Conservation (phyloP, 1,140 invertebrate species). For the Drosophila ananassae region DNA sequence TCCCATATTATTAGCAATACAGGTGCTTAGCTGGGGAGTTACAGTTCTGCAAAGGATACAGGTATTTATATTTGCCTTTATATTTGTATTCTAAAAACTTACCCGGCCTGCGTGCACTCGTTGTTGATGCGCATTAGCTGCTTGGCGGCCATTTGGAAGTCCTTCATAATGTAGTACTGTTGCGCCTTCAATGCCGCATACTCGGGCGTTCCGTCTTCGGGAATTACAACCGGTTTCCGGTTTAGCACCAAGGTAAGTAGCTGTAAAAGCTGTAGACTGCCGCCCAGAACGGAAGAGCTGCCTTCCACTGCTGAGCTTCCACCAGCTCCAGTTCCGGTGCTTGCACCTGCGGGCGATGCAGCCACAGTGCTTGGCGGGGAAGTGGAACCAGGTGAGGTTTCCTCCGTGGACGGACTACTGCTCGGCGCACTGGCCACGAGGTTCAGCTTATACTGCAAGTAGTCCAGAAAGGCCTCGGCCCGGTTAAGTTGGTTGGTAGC, state of each 20-base stretch:
- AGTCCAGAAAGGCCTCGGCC: slow-evolving; percentile 73
- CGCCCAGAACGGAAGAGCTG: slow-evolving; percentile 44
- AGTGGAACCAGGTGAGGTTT: slow-evolving; percentile 9
- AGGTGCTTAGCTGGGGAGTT: slow-evolving; percentile 88
- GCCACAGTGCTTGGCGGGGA: slow-evolving; percentile 54
- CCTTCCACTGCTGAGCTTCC: slow-evolving; percentile 56
- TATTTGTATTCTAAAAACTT: neutral
- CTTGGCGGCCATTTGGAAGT: slow-evolving; percentile 85
- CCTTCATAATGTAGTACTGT: slow-evolving; percentile 86
- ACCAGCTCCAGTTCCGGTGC: slow-evolving; percentile 1
- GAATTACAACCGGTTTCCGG: slow-evolving; percentile 84
- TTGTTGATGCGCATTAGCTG: slow-evolving; percentile 84
- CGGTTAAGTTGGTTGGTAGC: slow-evolving; percentile 78
- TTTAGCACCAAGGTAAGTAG: slow-evolving; percentile 85
- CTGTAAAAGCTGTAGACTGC: slow-evolving; percentile 84
- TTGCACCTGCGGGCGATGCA: slow-evolving; percentile 22
- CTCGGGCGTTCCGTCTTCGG: slow-evolving; percentile 82
- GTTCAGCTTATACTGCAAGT: slow-evolving; percentile 68
- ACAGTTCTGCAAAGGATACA: slow-evolving; percentile 84
- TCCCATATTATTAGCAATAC: slow-evolving; percentile 95
- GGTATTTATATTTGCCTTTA: neutral
- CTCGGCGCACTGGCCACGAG: slow-evolving; percentile 66
- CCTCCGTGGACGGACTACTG: slow-evolving; percentile 58
- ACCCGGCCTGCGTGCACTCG: slow-evolving; percentile 57
- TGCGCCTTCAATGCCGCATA: slow-evolving; percentile 85